Conservation (phyloP, 2,888 invertebrate species). For the Nycteola revayana region DNA sequence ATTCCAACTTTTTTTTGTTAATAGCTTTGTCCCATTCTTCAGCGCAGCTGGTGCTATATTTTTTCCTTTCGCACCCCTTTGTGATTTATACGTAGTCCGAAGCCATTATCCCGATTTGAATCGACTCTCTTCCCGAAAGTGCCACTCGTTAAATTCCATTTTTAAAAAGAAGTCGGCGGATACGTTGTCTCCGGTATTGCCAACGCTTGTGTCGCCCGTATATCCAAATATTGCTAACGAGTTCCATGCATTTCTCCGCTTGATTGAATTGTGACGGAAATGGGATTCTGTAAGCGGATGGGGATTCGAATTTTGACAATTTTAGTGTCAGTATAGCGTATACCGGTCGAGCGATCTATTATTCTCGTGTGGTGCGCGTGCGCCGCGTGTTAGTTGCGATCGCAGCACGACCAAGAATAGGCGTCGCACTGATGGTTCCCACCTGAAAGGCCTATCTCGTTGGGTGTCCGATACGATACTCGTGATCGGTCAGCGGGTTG, state of each 20-base stretch:
- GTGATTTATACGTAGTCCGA: conserved; percentile 63
- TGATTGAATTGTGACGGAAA: conserved; percentile 68
- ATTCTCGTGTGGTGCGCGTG: conserved; percentile 66
- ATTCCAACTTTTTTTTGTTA: conserved; percentile 54
- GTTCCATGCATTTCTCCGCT: conserved; percentile 57
- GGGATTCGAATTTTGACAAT: conserved; percentile 56
- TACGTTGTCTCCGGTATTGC: conserved; percentile 73
- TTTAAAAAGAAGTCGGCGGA: conserved; percentile 68
- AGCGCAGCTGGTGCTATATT: conserved; percentile 35
- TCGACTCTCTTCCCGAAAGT: conserved; percentile 56
- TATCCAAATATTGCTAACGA: conserved; percentile 51
- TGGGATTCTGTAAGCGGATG: conserved; percentile 64
- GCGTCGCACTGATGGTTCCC: conserved; percentile 59
- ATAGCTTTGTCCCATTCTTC: conserved; percentile 47
- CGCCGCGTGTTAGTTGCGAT: conserved; percentile 71
- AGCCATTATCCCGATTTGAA: conserved; percentile 55
- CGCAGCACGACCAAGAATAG: conserved; percentile 73
- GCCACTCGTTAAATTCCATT: conserved; percentile 65
- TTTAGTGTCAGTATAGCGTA: conserved; percentile 55
- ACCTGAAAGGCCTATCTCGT: conserved; percentile 46
- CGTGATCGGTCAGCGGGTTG: conserved; percentile 51
- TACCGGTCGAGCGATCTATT: conserved; percentile 58
- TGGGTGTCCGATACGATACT: conserved; percentile 42
- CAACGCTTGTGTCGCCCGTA: conserved; percentile 53
- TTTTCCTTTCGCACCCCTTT: conserved; percentile 59